Base-by-base conservation (phyloP, 2,113 vertebrate species). In the Cettia cetti region DNA sequence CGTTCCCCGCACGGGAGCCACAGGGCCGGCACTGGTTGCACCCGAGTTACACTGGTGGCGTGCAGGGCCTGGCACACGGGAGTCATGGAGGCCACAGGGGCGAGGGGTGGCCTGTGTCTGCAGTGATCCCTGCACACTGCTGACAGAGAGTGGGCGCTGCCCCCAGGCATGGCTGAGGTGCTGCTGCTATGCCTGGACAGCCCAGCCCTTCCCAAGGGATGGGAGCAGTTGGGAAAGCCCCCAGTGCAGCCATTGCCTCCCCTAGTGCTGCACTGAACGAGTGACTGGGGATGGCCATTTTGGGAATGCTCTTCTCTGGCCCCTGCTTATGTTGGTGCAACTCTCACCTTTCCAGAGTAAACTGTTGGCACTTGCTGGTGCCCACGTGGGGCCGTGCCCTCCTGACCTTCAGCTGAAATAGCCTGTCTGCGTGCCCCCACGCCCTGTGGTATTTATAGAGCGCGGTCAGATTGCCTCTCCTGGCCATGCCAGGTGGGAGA, bases 231-330 rank as follows among this genome's bases (percentile, higher is more conserved):
- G 22, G 39, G 49, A 77, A 69, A 74, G 74, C 13, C 19, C 4
- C 42, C 10, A 1, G 11, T 24, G 57, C 68, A 71, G 44, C 44
- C 4, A 0, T 6, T 49, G 66, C 3, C 3, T 37, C 42, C 1
- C 8, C 44, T 27, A 33, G 60, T 28, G 35, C 37, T 0, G 0
- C 47, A 11, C n/a, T 1, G 3, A 20, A 42, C 0, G 2, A 39
- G 6, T 30, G 37, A 15, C 27, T 0, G 0, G 17, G 42, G 35
- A 30, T 1, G 9, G 59, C 84, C 56, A 19, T 44, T 81, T 23
- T 23, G 61, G 83, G 76, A 44, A 54, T 26, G 19, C 66, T 71
- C 22, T 42, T 35, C 37, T 40, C 45, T 1, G 2, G 16, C 23
- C 56, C 44, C 49, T 63, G 61, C 23, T 82, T 2, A 0, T 26